Percentiles rank a stretch among this genome's conserved stretches.
phyloP scores from a whole-genome alignment of 2,113 vertebrate genomes.

The Canis aureus region DNA sequence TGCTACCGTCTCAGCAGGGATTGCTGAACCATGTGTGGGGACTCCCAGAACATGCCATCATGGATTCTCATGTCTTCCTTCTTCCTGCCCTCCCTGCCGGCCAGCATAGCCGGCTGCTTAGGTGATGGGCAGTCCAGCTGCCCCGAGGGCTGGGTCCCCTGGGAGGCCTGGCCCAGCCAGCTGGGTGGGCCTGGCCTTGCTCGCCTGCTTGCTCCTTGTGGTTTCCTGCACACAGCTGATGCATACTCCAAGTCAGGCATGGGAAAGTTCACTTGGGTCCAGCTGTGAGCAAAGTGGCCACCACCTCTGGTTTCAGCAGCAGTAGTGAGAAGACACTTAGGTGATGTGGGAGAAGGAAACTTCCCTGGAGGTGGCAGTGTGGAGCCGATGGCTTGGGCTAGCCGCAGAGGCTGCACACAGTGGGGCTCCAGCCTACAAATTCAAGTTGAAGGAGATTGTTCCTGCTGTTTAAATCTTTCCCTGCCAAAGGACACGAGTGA shows the following conservation, averaged over 20 bases:
- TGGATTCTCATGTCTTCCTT: neutral
- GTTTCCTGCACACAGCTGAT: neutral
- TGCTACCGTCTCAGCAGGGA: neutral
- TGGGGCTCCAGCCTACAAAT: neutral
- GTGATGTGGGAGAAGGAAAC: neutral
- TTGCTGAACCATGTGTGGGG: neutral
- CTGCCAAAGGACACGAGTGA: neutral
- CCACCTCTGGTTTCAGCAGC: neutral
- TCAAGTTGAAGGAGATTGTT: neutral
- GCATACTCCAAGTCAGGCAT: neutral
- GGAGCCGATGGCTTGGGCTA: neutral
- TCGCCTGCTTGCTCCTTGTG: neutral
- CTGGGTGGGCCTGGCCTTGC: neutral
- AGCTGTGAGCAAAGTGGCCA: neutral
- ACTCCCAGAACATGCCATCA: neutral
- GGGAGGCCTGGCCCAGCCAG: neutral
- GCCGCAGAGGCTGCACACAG: neutral
- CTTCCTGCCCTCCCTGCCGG: neutral
- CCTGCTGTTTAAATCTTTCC: neutral
- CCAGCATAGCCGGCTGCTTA: neutral
- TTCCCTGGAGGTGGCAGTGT: neutral
- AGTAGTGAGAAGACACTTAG: neutral
- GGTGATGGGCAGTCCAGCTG: neutral
- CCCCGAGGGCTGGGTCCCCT: neutral
- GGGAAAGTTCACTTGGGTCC: neutral